Evolutionary conservation across 2,113 vertebrate genomes (phyloP).

Genomic region (Phoenicopterus ruber): DNA sequence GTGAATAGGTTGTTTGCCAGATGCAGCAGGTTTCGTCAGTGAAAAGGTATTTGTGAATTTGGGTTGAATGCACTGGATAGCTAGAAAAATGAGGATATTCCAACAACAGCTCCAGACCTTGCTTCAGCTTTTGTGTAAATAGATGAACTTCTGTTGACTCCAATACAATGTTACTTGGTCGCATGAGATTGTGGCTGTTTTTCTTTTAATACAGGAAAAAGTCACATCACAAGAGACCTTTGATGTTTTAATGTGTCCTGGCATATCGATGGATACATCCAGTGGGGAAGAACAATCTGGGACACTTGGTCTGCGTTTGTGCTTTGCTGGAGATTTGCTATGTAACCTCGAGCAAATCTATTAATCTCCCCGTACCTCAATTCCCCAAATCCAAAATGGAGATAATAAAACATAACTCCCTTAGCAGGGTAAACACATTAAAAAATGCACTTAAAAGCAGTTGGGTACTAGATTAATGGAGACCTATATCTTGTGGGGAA

Average conservation of each 20-base stretch:
- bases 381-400: conserved; percentile 65
- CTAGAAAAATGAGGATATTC: conserved; percentile 6
- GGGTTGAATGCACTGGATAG: not conserved
- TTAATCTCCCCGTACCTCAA: conserved; percentile 66
- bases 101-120: not conserved
- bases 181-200: not conserved
- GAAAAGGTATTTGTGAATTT: not conserved
- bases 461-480: conserved; percentile 67
- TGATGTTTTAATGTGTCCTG: conserved; percentile 52
- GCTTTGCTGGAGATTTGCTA: conserved; percentile 57
- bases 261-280: conserved; percentile 41
- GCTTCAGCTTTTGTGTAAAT: not conserved
- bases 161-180: not conserved
- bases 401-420: conserved; percentile 67
- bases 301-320: conserved; percentile 39
- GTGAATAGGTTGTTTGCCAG: not conserved
- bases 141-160: conserved; percentile 36
- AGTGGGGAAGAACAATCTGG: conserved; percentile 40
- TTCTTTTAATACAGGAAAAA: not conserved
- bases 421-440: conserved; percentile 64
- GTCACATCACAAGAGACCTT: conserved; percentile 16
- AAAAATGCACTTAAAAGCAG: conserved; percentile 65
- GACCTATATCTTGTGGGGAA: conserved; percentile 67
- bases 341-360: conserved; percentile 65
- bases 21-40: not conserved